Percentiles rank a stretch among this genome's conserved stretches.
These are phyloP conservation scores for Nipponacmea schrenckii DNA, from an alignment of 2,888 invertebrate genomes.

Conservation along the genomic window DNA sequence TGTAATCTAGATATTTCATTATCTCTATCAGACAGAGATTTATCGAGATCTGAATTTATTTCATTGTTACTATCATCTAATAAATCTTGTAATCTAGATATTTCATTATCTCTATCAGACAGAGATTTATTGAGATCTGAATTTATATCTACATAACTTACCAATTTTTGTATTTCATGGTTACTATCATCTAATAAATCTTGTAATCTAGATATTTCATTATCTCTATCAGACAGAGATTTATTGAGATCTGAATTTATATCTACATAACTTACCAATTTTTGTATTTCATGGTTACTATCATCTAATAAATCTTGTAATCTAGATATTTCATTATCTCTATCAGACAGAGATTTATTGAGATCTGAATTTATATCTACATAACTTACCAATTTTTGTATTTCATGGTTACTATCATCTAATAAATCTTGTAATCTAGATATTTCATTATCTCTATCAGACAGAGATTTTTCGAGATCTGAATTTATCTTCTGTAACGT, in stretches of 20 bases:
- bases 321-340: constrained; percentile 25
- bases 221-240: no score
- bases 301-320: constrained; percentile 44
- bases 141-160: no score
- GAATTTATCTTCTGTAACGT: constrained; percentile 50
- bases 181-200: constrained; percentile 46
- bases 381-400: constrained; percentile 45
- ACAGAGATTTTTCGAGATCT: constrained; percentile 46
- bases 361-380: neutral
- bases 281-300: constrained; percentile 42
- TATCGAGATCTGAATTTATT: no score
- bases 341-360: no score
- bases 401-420: constrained; percentile 39
- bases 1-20: no score
- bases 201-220: constrained; percentile 35
- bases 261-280: constrained; percentile 37
- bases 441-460: constrained; percentile 50
- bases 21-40: no score
- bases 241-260: neutral
- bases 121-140: neutral
- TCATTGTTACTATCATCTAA: no score
- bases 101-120: no score
- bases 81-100: no score
- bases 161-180: constrained; percentile 42
- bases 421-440: constrained; percentile 42